Percentiles rank a stretch among this genome's conserved stretches.
Conservation (phyloP, 2,113 vertebrate genomes). For the Zosterops pallidus region DNA sequence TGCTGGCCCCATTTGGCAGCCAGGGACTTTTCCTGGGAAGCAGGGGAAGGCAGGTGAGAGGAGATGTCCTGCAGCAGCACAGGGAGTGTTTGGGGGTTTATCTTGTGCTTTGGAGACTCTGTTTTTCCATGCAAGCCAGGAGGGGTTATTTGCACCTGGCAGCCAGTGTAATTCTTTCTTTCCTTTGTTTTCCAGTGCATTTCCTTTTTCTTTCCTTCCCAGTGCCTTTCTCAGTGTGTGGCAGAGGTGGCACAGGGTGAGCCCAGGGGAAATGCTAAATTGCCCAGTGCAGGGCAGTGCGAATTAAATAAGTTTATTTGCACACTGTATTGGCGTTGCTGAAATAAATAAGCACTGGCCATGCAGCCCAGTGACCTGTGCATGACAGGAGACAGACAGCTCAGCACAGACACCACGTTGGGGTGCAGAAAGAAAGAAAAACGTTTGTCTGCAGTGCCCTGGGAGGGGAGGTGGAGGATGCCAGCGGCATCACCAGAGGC, state of each 20-base stretch:
- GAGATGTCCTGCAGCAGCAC: background rate
- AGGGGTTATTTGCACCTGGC: background rate
- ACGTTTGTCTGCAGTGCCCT: background rate
- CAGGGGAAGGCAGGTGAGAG: rapidly evolving
- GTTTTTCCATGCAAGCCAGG: background rate
- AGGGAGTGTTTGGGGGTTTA: rapidly evolving
- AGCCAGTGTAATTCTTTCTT: background rate
- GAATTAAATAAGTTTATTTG: background rate
- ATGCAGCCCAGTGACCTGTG: background rate
- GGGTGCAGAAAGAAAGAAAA: background rate
- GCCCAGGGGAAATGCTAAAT: background rate
- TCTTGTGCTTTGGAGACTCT: background rate
- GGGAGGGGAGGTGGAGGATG: background rate
- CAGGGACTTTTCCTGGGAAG: background rate
- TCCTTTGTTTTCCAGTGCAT: background rate
- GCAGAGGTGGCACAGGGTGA: background rate
- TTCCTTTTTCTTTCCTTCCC: background rate
- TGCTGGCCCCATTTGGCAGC: background rate
- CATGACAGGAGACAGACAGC: background rate
- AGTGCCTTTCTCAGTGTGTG: rapidly evolving
- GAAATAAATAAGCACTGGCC: background rate
- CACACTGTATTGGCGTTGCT: background rate
- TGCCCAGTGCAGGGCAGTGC: background rate
- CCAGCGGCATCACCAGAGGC: background rate
- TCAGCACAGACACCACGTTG: rapidly evolving